Evolutionary conservation across 1,140 invertebrate species (phyloP), one percentile per base, ranked within the genome.

Genomic region (Drosophila pachea): DNA sequence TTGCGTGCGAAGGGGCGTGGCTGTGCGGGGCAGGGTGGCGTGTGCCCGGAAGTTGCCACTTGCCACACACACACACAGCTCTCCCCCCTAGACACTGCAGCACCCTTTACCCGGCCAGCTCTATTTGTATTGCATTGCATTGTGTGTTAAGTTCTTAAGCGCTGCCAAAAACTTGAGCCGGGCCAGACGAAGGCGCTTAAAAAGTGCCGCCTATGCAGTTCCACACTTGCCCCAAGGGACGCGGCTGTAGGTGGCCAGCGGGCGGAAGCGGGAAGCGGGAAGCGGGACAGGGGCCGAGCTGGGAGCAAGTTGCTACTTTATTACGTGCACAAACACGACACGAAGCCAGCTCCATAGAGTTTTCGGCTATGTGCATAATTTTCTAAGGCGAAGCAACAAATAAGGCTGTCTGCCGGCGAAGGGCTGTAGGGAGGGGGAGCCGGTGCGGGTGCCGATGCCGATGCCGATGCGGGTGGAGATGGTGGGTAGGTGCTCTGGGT

Each of bases 141-240:
- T 83, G 76, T 86, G 73, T 74, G 76, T 68, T 86, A 79, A 84
- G 81, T 84, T 84, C 79, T 84, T 84, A 84, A 83, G 78, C 78
- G 68, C 79, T 83, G 76, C 75, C 78, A 84, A 78, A 83, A 83
- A 83, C 79, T 83, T 83, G 68, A 66, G 68, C 53, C 69, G 35
- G 55, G 49, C 52, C 77, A 73, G 64, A 38, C 79, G 61, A 79
- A 68, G 22, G 65, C 76, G 35, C 63, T 63, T 56, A 56, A 77
- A 81, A 81, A 81, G 77, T 73, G 73, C 77, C 69, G 73, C 77
- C 77, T 58, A 63, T 81, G 77, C 73, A 76, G 76, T 75, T 75
- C 22, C 22, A 60, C 54, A 58, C 33, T 43, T 56, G 36, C 55
- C 54, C n/a, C 33, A 11, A 38, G 48, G 12, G 45, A 8, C 35